These are phyloP conservation scores for Spinus olivaceus DNA, from an alignment of 2,797 vertebrate species.

Conservation along the genomic window DNA sequence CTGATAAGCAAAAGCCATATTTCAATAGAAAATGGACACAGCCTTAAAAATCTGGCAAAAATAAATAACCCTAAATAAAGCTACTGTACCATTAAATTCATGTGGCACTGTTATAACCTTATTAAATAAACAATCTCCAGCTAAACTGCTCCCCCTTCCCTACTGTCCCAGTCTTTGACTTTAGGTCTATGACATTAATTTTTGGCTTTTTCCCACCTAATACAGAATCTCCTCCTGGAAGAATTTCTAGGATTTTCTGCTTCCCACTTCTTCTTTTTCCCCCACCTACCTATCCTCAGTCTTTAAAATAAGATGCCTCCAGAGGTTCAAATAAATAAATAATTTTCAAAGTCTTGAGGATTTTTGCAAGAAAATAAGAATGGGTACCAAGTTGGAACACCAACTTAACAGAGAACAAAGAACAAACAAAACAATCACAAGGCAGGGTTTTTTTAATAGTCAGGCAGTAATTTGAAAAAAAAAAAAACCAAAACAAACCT, in stretches of 20 bases:
- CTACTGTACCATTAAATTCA: background rate
- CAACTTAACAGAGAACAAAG: background rate
- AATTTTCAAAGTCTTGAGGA: background rate
- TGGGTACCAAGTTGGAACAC: background rate
- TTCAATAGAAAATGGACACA: background rate
- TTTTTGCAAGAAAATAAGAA: background rate
- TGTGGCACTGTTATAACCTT: background rate
- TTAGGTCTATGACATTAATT: background rate
- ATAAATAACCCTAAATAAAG: background rate
- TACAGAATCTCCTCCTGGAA: background rate
- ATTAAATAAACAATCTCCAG: background rate
- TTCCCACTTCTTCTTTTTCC: background rate
- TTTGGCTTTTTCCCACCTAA: background rate
- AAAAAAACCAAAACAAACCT: background rate
- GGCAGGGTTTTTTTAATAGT: background rate
- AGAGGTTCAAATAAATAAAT: background rate
- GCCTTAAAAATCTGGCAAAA: background rate
- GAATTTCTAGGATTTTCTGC: background rate
- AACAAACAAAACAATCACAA: background rate
- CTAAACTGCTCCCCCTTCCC: background rate
- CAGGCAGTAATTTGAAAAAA: background rate
- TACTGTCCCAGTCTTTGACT: background rate
- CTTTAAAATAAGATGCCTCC: background rate
- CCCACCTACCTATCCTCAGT: background rate
- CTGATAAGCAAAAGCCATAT: background rate